Evolutionary conservation across 2,888 invertebrate genomes (phyloP), one percentile per base, ranked within the genome.

Genomic region (Ectobius pallidus): DNA sequence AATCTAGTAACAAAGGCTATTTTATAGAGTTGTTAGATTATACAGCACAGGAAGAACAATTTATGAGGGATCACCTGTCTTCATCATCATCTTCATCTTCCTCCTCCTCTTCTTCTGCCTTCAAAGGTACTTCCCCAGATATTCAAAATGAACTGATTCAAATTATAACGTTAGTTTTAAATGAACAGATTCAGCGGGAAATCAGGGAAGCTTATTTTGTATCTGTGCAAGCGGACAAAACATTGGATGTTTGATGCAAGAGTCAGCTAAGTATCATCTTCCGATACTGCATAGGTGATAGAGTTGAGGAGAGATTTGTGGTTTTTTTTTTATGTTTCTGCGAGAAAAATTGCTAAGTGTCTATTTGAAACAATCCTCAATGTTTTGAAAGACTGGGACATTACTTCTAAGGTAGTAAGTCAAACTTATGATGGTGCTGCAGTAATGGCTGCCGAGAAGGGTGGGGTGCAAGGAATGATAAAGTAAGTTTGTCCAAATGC

Each of bases 151-250:
- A n/a, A n/a, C n/a, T n/a, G 39, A 39, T 39, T 39, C 7, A 39
- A 14, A 9, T 39, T 39, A 39, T 39, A 6, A 39, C 39, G 39
- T 39, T 14, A 39, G 39, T 39, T 39, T 14, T 39, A 39, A 39
- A 39, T 39, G 6, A 39, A 39, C 49, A n/a, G 7, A 49, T 14
- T 14, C 7, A 49, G 18, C 7, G n/a, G n/a, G 7, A 49, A 7
- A 49, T 49, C 7, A n/a, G n/a, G n/a, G 7, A 14, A 49, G 49
- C 49, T 49, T 7, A 49, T 14, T 49, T 49, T n/a, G 49, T 49
- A 14, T 49, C 49, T 49, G 49, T n/a, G 11, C 49, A 49, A 49
- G 49, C 49, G 4, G 49, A 49, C 49, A n/a, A 49, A 49, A 49
- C 49, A 14, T 14, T n/a, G n/a, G 49, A 49, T 49, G 49, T 49